Conservation (phyloP, 2,888 invertebrate species). For the Drosophila nr. perissopoda region DNA sequence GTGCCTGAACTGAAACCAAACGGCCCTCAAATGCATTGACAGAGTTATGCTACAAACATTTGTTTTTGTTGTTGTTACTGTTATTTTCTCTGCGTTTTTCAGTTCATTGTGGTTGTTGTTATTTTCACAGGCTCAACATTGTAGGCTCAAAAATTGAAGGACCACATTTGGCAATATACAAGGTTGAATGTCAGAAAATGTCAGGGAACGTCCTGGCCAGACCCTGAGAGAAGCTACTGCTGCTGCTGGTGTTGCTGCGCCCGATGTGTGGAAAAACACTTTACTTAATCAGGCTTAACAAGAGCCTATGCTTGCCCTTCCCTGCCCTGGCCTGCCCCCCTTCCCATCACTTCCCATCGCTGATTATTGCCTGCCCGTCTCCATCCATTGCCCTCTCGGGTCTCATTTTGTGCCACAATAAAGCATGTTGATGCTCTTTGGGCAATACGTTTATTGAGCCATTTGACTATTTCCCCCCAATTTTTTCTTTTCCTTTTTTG, state of each 20-base stretch:
- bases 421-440: conserved; percentile 46
- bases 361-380: not conserved
- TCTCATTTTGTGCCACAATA: conserved; percentile 29
- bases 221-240: conserved; percentile 50
- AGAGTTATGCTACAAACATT: conserved; percentile 68
- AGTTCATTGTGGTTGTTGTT: conserved; percentile 15
- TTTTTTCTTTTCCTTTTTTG: conserved; percentile 9
- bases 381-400: conserved; percentile 2
- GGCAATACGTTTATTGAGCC: conserved; percentile 74
- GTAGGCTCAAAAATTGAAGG: conserved; percentile 77
- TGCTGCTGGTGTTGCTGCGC: conserved; percentile 16
- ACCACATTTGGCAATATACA: conserved; percentile 75
- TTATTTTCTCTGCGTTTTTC: conserved; percentile 24
- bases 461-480: conserved; percentile 60
- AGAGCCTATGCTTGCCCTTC: not conserved
- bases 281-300: conserved; percentile 28
- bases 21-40: conserved; percentile 80
- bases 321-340: not conserved
- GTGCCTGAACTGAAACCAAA: conserved; percentile 42
- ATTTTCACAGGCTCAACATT: conserved; percentile 57
- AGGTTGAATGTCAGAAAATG: conserved; percentile 69
- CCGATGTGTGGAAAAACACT: conserved; percentile 43
- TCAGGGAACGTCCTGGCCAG: conserved; percentile 55
- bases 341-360: not conserved
- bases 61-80: conserved; percentile 15